A percentile compares a stretch with the other conserved stretches of the same genome.
phyloP scores from a whole-genome alignment of 2,888 invertebrate species.

The Anticlea derivata region DNA sequence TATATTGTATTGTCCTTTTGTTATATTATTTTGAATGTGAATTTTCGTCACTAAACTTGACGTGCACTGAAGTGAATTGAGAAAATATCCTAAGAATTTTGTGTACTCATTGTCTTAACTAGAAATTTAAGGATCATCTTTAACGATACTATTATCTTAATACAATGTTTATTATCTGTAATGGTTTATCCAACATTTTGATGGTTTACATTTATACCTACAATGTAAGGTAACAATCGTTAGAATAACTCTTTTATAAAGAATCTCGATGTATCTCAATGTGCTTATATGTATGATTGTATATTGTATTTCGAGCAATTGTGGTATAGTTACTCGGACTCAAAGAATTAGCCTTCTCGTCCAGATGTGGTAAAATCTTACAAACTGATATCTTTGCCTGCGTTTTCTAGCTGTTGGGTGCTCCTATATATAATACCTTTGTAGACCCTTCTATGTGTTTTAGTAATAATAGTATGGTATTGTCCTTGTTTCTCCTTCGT shows the following conservation, averaged over 20 bases:
- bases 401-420: slow-evolving; percentile 28
- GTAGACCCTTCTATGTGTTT: neutral
- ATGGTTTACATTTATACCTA: slow-evolving; percentile 51
- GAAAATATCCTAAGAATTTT: slow-evolving; percentile 13
- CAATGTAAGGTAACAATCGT: slow-evolving; percentile 44
- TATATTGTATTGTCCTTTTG: no score
- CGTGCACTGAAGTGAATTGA: slow-evolving; percentile 54
- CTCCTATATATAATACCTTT: slow-evolving; percentile 1
- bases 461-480: slow-evolving; percentile 3
- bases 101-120: slow-evolving; percentile 18
- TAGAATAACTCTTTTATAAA: slow-evolving; percentile 5
- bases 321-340: slow-evolving; percentile 43
- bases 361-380: slow-evolving; percentile 41
- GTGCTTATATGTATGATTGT: neutral
- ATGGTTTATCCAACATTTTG: slow-evolving; percentile 25
- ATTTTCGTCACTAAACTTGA: slow-evolving; percentile 14
- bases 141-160: neutral
- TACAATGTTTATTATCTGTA: neutral
- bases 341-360: slow-evolving; percentile 16
- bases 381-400: slow-evolving; percentile 33
- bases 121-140: neutral
- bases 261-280: neutral
- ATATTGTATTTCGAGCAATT: slow-evolving; percentile 6
- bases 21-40: slow-evolving; percentile 13
- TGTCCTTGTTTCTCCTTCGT: slow-evolving; percentile 8